These are phyloP conservation scores for Pyrrhosoma nymphula DNA, from an alignment of 2,888 invertebrate genomes.

Conservation along the genomic window DNA sequence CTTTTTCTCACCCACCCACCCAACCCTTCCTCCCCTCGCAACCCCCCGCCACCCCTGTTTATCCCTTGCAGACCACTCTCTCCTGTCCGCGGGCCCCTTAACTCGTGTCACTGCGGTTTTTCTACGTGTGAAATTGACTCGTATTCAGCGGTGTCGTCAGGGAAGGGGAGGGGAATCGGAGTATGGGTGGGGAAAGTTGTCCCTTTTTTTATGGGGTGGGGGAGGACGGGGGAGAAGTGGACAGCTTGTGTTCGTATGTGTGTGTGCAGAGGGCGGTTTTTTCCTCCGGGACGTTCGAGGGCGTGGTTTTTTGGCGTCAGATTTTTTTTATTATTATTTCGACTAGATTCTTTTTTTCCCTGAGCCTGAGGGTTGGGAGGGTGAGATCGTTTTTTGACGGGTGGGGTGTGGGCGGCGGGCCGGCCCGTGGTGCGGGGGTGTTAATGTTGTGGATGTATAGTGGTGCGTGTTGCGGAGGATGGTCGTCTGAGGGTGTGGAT, in stretches of 20 bases:
- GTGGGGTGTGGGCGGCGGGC: neutral
- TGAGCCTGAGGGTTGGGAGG: neutral
- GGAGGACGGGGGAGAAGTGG: neutral
- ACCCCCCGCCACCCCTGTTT: neutral
- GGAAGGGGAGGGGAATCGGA: neutral
- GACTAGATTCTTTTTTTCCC: neutral
- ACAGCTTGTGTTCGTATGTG: neutral
- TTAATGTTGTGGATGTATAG: neutral
- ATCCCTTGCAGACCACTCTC: neutral
- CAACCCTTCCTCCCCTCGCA: too few relatives aligned
- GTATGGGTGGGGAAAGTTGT: neutral
- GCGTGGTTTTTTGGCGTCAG: neutral
- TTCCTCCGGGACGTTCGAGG: neutral
- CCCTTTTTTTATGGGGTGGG: neutral
- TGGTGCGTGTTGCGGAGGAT: neutral
- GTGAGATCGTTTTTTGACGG: constrained; percentile 36
- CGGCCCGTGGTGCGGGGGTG: neutral
- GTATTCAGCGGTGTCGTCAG: constrained; percentile 45
- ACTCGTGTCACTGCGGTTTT: constrained; percentile 59
- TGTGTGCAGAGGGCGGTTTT: neutral
- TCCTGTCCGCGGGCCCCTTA: neutral
- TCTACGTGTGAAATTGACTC: constrained; percentile 65
- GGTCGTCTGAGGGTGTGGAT: too few relatives aligned
- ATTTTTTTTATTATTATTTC: neutral
- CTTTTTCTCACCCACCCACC: too few relatives aligned